Conservation (phyloP, 1,140 invertebrate genomes). For the Pseudomyrmex gracilis region DNA sequence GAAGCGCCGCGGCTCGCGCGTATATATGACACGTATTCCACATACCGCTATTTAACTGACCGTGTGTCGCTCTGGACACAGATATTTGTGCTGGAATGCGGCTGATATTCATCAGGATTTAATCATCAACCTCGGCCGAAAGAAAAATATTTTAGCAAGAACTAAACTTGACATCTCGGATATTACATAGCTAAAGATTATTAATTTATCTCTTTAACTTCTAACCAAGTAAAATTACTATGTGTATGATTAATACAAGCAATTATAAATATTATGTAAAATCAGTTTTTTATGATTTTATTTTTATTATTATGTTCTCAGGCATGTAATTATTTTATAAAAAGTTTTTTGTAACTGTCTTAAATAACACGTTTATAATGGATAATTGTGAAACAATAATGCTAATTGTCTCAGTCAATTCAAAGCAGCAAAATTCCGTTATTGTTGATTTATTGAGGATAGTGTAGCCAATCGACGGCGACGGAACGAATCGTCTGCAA, state of each 20-base stretch:
- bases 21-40: conserved; percentile 31
- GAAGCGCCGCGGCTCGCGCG: not conserved
- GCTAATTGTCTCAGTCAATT: conserved; percentile 3
- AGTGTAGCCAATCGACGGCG: conserved; percentile 12
- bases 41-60: not conserved
- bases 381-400: not conserved
- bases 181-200: not conserved
- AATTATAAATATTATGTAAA: not conserved
- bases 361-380: not conserved
- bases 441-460: conserved; percentile 40
- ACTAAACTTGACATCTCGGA: too few species aligned
- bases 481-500: conserved; percentile 36
- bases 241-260: not conserved
- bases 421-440: conserved; percentile 18
- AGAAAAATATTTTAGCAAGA: too few species aligned
- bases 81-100: conserved; percentile 11
- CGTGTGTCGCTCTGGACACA: not conserved
- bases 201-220: not conserved
- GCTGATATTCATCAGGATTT: not conserved
- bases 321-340: not conserved
- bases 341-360: not conserved
- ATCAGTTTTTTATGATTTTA: not conserved
- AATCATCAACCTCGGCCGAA: too few species aligned
- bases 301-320: not conserved
- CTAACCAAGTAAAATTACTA: too few species aligned